Evolutionary conservation across 1,140 invertebrate species (phyloP).

Genomic region (Archegozetes longisetosus): DNA sequence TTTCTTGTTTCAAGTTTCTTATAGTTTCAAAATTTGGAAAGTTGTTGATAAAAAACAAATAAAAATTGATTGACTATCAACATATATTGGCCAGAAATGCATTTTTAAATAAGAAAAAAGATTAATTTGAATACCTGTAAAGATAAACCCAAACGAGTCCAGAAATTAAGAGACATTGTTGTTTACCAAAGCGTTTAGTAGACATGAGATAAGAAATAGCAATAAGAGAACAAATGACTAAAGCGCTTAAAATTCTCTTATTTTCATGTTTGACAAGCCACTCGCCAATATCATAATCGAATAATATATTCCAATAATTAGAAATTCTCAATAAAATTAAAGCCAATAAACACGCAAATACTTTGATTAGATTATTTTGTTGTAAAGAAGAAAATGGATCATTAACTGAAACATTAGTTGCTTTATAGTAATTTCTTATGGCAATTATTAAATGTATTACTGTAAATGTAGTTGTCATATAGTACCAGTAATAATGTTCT

Average conservation of each 20-base stretch:
- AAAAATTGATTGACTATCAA: no score
- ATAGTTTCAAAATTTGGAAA: no score
- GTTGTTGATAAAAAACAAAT: no score
- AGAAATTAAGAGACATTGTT: conserved; percentile 10
- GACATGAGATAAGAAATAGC: background rate
- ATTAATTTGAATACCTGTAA: conserved; percentile 9
- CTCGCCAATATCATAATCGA: background rate
- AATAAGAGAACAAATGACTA: conserved; percentile 1
- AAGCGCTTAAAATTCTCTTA: background rate
- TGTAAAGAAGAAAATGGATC: background rate
- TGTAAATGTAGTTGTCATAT: background rate
- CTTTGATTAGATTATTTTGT: background rate
- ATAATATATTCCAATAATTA: background rate
- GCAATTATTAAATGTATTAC: conserved; percentile 4
- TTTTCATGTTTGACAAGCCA: background rate
- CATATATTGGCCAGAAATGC: no score
- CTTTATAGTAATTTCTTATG: background rate
- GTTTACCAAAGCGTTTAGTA: background rate
- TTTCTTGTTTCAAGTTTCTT: no score
- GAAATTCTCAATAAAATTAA: background rate
- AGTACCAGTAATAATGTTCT: conserved; percentile 16
- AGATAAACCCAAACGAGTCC: conserved; percentile 12
- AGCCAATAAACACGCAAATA: background rate
- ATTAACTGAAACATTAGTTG: background rate
- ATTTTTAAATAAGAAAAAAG: no score